A percentile compares a stretch with the other conserved stretches of the same genome.
Evolutionary conservation across 2,113 vertebrate species (phyloP).

Genomic region (Pachypanchax playfairii): DNA sequence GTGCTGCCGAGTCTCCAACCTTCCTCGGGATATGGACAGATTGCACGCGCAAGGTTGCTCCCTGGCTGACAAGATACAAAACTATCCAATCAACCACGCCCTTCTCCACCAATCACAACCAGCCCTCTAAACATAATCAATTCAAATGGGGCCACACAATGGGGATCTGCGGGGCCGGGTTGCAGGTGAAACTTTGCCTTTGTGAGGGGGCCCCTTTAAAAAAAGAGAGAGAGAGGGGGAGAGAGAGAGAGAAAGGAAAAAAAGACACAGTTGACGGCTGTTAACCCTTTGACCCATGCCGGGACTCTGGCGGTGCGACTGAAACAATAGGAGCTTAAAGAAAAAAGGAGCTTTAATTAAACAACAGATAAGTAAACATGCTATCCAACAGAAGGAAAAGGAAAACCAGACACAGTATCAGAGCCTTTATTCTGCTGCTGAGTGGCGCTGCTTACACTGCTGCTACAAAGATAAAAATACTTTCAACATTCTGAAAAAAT

Average conservation of each 20-base stretch:
- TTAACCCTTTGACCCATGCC: slow-evolving; percentile 87
- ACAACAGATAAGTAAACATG: slow-evolving; percentile 83
- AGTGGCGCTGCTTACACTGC: slow-evolving; percentile 64
- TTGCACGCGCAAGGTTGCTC: slow-evolving; percentile 91
- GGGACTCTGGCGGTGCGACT: slow-evolving; percentile 75
- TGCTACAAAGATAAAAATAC: slow-evolving; percentile 61
- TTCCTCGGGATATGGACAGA: slow-evolving; percentile 91
- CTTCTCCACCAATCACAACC: slow-evolving; percentile 95
- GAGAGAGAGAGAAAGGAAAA: slow-evolving; percentile 46
- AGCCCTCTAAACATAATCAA: slow-evolving; percentile 91
- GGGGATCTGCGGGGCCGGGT: slow-evolving; percentile 78
- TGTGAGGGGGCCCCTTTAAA: slow-evolving; percentile 80
- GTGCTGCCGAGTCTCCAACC: slow-evolving; percentile 84
- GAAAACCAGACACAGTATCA: slow-evolving; percentile 59
- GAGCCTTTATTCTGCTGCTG: slow-evolving; percentile 71
- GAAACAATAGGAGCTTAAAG: slow-evolving; percentile 79
- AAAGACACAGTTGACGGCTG: slow-evolving; percentile 83
- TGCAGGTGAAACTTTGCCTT: slow-evolving; percentile 90
- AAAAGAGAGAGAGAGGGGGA: slow-evolving; percentile 68
- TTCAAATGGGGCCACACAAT: slow-evolving; percentile 91
- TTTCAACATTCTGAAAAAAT: slow-evolving; percentile 62
- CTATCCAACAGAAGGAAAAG: slow-evolving; percentile 68
- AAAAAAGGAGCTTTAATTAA: slow-evolving; percentile 82
- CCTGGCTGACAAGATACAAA: slow-evolving; percentile 92
- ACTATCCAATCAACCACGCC: slow-evolving; percentile 94